These are phyloP conservation scores for Chloropsis hardwickii DNA, from an alignment of 2,113 vertebrate genomes.

Conservation along the genomic window DNA sequence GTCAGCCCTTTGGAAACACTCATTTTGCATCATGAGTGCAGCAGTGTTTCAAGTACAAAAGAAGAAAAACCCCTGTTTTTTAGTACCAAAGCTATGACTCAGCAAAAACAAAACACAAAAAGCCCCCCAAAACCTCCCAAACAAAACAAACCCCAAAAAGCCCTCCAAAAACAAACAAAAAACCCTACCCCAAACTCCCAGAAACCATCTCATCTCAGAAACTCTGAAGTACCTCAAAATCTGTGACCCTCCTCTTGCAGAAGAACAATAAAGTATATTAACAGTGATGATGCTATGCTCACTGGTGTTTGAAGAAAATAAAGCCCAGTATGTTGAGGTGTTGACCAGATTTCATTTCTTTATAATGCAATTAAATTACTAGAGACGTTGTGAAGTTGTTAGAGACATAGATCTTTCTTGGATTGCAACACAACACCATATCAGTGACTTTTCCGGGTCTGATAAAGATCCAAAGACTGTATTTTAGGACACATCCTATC, in stretches of 20 bases:
- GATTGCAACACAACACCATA: neutral
- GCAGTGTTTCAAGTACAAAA: neutral
- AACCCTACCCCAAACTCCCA: neutral
- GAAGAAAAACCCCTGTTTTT: accelerated
- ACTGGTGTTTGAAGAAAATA: neutral
- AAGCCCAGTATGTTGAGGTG: neutral
- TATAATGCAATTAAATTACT: neutral
- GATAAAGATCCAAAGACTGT: neutral
- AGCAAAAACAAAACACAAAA: neutral
- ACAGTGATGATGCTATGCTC: neutral
- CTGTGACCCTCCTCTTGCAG: neutral
- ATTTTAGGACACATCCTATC: neutral
- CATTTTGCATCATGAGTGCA: neutral
- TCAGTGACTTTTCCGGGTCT: neutral
- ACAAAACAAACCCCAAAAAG: neutral
- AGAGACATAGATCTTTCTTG: neutral
- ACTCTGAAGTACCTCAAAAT: neutral
- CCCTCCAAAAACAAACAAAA: neutral
- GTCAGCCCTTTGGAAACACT: neutral
- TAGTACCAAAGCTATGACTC: neutral
- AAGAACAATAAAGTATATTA: neutral
- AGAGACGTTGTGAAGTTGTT: neutral
- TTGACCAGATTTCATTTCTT: neutral
- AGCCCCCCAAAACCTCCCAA: accelerated
- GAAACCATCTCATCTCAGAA: neutral